Evolutionary conservation across 2,113 vertebrate species (phyloP), one percentile per base, ranked within the genome.

Genomic region (Romanogobio albipinnatus): DNA sequence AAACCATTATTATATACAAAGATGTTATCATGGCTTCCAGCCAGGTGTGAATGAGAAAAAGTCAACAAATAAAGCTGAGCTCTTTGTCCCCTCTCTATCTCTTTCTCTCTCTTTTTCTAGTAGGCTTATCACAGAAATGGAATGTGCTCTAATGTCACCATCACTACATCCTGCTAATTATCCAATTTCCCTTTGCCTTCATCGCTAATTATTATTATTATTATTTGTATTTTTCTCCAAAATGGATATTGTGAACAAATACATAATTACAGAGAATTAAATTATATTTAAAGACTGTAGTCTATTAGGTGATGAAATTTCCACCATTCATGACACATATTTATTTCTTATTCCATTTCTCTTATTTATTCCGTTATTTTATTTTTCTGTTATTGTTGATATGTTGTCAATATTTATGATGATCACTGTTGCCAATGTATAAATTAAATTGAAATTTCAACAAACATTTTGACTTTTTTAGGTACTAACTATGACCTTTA

Each of bases 1-100:
- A 93, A 93, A 92, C 92, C 88, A 87, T 90, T 90, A 93, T 93
- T 92, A 90, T 90, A 91, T 90, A 83, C 86, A 86, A 83, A 73
- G 78, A 81, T 86, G 90, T 94, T 93, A 94, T 93, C 91, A 90
- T 87, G 90, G 84, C 88, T 85, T 86, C 80, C 89, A 94, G 90
- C 91, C 89, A 90, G 89, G 86, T 87, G 88, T 90, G 90, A 92
- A 91, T 89, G 86, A 92, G 91, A 92, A n/a, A n/a, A n/a, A 87
- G 90, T 78, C 62, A 4, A 29, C 58, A 62, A 79, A 62, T 61
- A 79, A 17, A 79, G 43, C 13, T 19, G 4, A 47, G 76, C 19
- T 39, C 68, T 85, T 80, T 84, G 86, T 61, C 82, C 61, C 24
- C 11, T 74, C 87, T 89, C 82, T 15, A 51, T 51, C 49, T 81